phyloP scores from a whole-genome alignment of 1,140 invertebrate genomes.

The Polypedilum vanderplanki region DNA sequence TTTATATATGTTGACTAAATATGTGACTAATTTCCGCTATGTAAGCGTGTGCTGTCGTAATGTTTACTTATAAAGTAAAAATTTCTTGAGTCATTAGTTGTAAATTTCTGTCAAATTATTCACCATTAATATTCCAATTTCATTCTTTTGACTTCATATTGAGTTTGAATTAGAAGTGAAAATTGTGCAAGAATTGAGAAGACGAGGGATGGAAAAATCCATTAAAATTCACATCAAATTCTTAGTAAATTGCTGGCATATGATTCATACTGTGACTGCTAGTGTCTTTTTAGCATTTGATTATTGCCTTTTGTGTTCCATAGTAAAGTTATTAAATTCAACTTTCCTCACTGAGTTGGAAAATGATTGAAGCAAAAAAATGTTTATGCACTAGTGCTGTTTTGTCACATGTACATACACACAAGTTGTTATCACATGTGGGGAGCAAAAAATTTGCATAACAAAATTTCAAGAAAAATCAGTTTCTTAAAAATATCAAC shows the following conservation, averaged over 20 bases:
- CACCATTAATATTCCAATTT: too few species aligned
- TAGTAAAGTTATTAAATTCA: neutral
- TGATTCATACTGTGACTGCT: neutral
- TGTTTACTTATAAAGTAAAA: neutral
- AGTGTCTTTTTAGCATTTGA: neutral
- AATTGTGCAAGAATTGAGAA: too few species aligned
- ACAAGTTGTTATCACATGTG: too few species aligned
- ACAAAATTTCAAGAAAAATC: neutral
- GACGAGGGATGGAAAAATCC: neutral
- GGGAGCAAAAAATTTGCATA: too few species aligned
- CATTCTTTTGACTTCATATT: too few species aligned
- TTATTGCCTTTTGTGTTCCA: neutral
- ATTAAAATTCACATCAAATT: slow-evolving; percentile 20
- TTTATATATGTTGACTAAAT: neutral
- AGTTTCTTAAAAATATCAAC: neutral
- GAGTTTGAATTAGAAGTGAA: too few species aligned
- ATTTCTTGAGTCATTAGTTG: too few species aligned
- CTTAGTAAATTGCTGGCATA: neutral
- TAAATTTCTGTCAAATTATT: too few species aligned
- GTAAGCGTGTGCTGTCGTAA: neutral
- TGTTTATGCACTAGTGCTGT: too few species aligned
- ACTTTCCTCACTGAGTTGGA: neutral
- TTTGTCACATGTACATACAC: too few species aligned
- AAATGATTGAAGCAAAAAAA: too few species aligned
- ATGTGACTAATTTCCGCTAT: neutral